Evolutionary conservation across 2,888 invertebrate genomes (phyloP).

Genomic region (Coenonympha glycerion): DNA sequence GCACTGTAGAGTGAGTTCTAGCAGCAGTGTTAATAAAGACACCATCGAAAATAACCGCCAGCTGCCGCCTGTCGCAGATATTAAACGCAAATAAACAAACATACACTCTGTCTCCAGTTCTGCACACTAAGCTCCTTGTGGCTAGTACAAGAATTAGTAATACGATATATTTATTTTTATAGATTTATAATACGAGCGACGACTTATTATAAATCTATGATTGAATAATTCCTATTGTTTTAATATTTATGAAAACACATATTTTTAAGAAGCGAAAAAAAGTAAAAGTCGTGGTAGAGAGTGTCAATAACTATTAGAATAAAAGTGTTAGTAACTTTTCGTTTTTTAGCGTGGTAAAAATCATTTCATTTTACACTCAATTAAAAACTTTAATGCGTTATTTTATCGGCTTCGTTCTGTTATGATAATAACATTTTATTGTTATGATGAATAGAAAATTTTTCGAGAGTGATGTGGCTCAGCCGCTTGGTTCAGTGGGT

Average conservation of each 20-base stretch:
- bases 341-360: background rate
- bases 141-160: no score
- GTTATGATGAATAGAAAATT: background rate
- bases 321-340: background rate
- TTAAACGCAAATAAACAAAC: conserved; percentile 30
- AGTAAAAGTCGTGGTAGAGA: background rate
- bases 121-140: conserved; percentile 13
- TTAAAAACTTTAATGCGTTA: background rate
- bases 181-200: no score
- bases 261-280: no score
- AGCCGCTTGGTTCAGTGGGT: background rate
- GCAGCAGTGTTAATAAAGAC: conserved; percentile 18
- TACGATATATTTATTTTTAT: no score
- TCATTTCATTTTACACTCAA: background rate
- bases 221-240: no score
- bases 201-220: no score
- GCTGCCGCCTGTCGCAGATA: conserved; percentile 27
- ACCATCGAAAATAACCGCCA: conserved; percentile 36
- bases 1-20: background rate
- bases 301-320: background rate
- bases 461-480: background rate
- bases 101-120: conserved; percentile 22
- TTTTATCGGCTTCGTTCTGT: background rate
- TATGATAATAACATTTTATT: background rate
- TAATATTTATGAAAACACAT: no score